These are phyloP conservation scores for Patiria miniata DNA, from an alignment of 35 echinoderm and acorn worm species.

Conservation along the genomic window DNA sequence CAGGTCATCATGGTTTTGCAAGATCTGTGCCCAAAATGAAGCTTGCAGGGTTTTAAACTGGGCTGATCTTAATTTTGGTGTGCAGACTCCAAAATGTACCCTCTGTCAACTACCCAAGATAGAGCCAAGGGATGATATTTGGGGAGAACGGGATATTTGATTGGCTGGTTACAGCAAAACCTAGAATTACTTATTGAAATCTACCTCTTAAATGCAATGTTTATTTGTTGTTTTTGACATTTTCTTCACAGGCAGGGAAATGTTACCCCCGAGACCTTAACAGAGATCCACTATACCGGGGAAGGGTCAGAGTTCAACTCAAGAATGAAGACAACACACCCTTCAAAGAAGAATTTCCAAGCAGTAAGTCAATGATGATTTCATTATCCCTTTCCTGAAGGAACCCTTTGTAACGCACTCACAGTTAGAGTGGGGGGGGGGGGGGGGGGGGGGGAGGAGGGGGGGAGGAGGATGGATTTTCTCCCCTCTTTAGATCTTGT, in stretches of 20 bases:
- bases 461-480: too few relatives aligned
- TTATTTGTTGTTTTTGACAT: background rate
- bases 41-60: background rate
- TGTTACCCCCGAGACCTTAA: conserved; percentile 91
- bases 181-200: too few relatives aligned
- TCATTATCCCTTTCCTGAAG: background rate
- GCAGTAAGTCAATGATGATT: conserved; percentile 61
- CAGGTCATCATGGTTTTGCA: too few relatives aligned
- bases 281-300: conserved; percentile 79
- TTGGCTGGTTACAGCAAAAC: background rate
- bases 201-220: too few relatives aligned
- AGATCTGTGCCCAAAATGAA: too few relatives aligned
- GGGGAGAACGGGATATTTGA: background rate
- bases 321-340: conserved; percentile 83
- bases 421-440: too few relatives aligned
- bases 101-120: background rate
- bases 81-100: background rate
- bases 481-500: too few relatives aligned
- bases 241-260: conserved; percentile 54
- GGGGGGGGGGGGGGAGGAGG: background rate
- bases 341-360: conserved; percentile 55
- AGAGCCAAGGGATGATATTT: background rate
- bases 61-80: background rate
- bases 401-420: background rate
- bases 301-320: conserved; percentile 83